phyloP scores from a whole-genome alignment of 2,888 invertebrate genomes.

The Ernsta delagoae region DNA sequence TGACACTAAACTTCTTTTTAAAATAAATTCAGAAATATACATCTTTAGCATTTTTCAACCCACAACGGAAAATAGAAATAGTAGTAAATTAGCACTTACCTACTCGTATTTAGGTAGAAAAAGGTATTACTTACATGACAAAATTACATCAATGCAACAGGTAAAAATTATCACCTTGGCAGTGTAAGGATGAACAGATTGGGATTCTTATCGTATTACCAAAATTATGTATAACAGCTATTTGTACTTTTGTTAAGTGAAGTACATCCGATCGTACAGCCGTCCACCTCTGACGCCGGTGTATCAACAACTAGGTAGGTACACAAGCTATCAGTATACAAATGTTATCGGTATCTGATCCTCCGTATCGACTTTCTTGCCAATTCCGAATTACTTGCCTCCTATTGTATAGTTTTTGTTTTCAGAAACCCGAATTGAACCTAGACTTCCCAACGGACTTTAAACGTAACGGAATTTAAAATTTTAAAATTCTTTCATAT shows the following conservation, averaged over 20 bases:
- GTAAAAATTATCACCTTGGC: background rate
- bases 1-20: no score
- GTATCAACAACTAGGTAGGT: slow-evolving; percentile 6
- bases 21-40: no score
- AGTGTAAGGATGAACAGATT: background rate
- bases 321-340: slow-evolving; percentile 3
- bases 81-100: no score
- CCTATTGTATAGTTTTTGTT: background rate
- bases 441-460: no score
- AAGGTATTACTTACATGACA: background rate
- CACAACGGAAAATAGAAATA: no score
- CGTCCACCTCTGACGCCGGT: slow-evolving; percentile 9
- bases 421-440: no score
- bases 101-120: no score
- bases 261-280: background rate
- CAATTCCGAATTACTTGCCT: slow-evolving; percentile 2
- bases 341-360: slow-evolving; percentile 22
- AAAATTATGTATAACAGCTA: background rate
- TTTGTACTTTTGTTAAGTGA: background rate
- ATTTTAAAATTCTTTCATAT: no score
- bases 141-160: background rate
- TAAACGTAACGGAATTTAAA: no score
- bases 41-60: no score
- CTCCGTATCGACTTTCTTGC: slow-evolving; percentile 2
- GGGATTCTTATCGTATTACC: no score